Percentiles rank a stretch among this genome's conserved stretches.
phyloP scores from a whole-genome alignment of 1,140 invertebrate species.

The Himalopsyche phryganea region DNA sequence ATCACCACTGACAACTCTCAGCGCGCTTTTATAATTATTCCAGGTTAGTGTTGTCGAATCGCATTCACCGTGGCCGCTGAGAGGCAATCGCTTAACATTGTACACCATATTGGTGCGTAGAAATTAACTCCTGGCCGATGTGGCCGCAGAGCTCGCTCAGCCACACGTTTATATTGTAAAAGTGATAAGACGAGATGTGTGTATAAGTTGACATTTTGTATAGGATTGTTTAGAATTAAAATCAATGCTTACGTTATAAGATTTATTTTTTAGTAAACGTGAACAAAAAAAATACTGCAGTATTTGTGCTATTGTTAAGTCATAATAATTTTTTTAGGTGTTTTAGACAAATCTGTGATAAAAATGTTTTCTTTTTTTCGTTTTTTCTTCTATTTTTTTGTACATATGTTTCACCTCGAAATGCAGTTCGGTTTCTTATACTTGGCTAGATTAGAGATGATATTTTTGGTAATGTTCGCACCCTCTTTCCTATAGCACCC shows the following conservation, averaged over 20 bases:
- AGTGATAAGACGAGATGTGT: constrained; percentile 26
- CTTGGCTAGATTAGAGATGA: constrained; percentile 23
- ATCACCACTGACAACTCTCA: too few species aligned
- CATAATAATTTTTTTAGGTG: constrained; percentile 34
- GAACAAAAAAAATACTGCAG: constrained; percentile 27
- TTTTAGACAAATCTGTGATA: constrained; percentile 43
- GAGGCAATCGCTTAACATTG: constrained; percentile 25
- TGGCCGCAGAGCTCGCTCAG: constrained; percentile 15
- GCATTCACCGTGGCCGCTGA: not conserved
- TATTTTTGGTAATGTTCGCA: constrained; percentile 24
- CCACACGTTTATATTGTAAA: constrained; percentile 12
- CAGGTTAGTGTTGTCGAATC: too few species aligned
- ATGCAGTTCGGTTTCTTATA: constrained; percentile 16
- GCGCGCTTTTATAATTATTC: too few species aligned
- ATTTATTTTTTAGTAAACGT: constrained; percentile 25
- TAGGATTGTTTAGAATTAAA: constrained; percentile 14
- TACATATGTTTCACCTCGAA: constrained; percentile 24
- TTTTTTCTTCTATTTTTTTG: too few species aligned
- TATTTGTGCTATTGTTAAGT: constrained; percentile 36
- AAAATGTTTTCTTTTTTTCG: constrained; percentile 29
- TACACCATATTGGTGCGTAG: constrained; percentile 41
- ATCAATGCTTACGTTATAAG: constrained; percentile 17
- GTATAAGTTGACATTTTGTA: constrained; percentile 15
- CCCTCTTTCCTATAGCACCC: too few species aligned
- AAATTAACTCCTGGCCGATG: constrained; percentile 16